Evolutionary conservation across 2,797 vertebrate genomes (phyloP).

Genomic region (Centroberyx gerrardi): DNA sequence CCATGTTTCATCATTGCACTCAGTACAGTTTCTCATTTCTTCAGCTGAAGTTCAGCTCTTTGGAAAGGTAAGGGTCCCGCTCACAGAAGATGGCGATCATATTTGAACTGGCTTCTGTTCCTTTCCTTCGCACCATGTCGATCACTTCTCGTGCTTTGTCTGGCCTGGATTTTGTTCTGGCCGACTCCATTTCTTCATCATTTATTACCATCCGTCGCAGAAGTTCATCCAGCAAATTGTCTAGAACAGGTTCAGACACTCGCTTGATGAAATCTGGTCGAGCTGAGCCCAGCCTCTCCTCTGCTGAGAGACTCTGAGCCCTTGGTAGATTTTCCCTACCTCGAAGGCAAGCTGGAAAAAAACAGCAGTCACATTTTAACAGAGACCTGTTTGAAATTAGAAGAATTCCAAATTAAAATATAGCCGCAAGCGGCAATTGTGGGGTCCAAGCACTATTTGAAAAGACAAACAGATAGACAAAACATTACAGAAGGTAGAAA

Average conservation of each 20-base stretch:
- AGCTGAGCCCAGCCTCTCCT: not conserved
- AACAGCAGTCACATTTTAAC: too few species aligned
- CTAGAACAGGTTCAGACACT: conserved; percentile 11
- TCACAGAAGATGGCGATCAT: not conserved
- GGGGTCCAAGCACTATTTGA: too few species aligned
- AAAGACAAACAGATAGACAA: too few species aligned
- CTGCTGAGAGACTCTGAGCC: not conserved
- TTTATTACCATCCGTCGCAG: not conserved
- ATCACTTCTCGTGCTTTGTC: conserved; percentile 41
- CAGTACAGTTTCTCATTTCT: not conserved
- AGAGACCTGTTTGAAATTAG: too few species aligned
- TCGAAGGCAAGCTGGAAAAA: too few species aligned
- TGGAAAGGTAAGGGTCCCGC: conserved; percentile 14
- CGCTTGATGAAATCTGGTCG: not conserved
- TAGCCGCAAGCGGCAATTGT: too few species aligned
- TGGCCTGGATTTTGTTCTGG: not conserved
- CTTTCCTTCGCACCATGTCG: conserved; percentile 28
- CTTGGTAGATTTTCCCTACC: not conserved
- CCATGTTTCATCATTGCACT: too few species aligned
- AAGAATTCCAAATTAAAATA: too few species aligned
- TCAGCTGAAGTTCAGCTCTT: not conserved
- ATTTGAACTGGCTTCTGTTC: conserved; percentile 9
- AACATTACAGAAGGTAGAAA: too few species aligned
- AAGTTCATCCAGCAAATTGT: conserved; percentile 37
- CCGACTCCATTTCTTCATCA: not conserved